Percentiles rank a stretch among this genome's conserved stretches.
These are phyloP conservation scores for Lota lota DNA, from an alignment of 2,113 vertebrate genomes.

Conservation along the genomic window DNA sequence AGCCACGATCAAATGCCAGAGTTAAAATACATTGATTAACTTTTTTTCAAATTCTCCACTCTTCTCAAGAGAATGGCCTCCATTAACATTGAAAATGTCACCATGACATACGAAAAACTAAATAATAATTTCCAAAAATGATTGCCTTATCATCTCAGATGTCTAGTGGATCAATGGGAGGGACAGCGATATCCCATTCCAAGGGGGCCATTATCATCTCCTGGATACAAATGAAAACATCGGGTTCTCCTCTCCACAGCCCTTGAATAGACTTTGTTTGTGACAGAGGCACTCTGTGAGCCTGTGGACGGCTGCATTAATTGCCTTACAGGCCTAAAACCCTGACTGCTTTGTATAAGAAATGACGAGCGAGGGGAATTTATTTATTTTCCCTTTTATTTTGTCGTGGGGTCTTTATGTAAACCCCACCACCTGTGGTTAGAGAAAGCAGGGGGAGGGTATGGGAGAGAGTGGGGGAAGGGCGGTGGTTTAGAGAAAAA, in stretches of 20 bases:
- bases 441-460: neutral
- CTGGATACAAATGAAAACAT: slow-evolving; percentile 53
- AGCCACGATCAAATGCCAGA: too few species aligned
- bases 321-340: slow-evolving; percentile 25
- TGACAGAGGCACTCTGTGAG: slow-evolving; percentile 37
- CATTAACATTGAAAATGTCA: slow-evolving; percentile 19
- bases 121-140: slow-evolving; percentile 38
- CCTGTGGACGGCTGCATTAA: slow-evolving; percentile 44
- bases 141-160: slow-evolving; percentile 36
- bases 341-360: slow-evolving; percentile 15
- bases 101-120: slow-evolving; percentile 14
- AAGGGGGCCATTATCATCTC: slow-evolving; percentile 58
- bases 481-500: neutral
- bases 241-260: slow-evolving; percentile 40
- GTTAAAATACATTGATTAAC: too few species aligned
- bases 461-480: neutral
- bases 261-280: slow-evolving; percentile 60
- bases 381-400: slow-evolving; percentile 10
- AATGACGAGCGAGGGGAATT: slow-evolving; percentile 8
- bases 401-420: slow-evolving; percentile 14
- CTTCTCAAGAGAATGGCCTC: neutral
- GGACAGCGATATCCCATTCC: slow-evolving; percentile 52
- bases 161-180: slow-evolving; percentile 51
- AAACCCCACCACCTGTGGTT: slow-evolving; percentile 34
- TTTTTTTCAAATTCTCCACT: too few species aligned